phyloP scores from a whole-genome alignment of 2,888 invertebrate genomes.

The Cephus spinipes region DNA sequence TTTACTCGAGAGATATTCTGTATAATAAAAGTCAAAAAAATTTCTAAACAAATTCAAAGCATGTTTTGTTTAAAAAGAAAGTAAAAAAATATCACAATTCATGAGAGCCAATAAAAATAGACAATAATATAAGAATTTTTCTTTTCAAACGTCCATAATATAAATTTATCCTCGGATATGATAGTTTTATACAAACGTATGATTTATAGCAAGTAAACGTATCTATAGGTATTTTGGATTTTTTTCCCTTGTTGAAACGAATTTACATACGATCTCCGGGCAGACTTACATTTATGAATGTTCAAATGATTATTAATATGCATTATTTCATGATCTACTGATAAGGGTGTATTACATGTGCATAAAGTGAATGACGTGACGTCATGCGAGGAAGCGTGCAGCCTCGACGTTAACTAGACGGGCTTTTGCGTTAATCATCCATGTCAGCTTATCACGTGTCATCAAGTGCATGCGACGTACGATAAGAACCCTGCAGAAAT shows the following conservation, averaged over 20 bases:
- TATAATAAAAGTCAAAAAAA: neutral
- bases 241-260: neutral
- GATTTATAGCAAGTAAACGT: neutral
- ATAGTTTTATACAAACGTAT: neutral
- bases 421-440: slow-evolving; percentile 33
- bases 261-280: neutral
- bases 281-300: neutral
- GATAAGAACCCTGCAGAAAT: slow-evolving; percentile 30
- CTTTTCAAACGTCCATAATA: neutral
- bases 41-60: too few species aligned
- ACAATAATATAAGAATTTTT: neutral
- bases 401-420: slow-evolving; percentile 29
- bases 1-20: neutral
- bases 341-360: neutral
- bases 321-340: neutral
- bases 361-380: slow-evolving; percentile 37
- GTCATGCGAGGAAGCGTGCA: slow-evolving; percentile 36
- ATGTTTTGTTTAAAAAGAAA: too few species aligned
- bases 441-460: slow-evolving; percentile 27
- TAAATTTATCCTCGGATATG: neutral
- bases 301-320: neutral
- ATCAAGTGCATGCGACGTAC: slow-evolving; percentile 13
- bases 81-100: neutral
- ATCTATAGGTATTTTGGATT: neutral
- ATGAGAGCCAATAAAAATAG: neutral